Base-by-base conservation (phyloP, 1,140 invertebrate species). In the Rhyzopertha dominica region DNA sequence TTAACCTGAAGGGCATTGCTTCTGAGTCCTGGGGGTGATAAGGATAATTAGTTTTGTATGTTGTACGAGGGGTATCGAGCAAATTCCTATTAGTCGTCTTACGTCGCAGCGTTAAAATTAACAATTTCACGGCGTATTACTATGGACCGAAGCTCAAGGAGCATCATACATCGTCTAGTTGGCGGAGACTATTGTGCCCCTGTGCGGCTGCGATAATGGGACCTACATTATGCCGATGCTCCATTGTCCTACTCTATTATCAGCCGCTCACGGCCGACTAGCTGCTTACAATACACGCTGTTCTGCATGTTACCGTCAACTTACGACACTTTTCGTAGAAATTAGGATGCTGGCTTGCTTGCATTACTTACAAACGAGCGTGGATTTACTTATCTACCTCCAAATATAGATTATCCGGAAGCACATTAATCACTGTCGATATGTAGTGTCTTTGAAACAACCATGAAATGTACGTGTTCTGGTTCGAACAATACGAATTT, bases 21-120 rank as follows among this genome's bases (percentile, higher is more conserved):
- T n/a, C n/a, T n/a, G n/a, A n/a, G n/a, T n/a, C n/a, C n/a, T n/a
- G n/a, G 31, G 43, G 50, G 47, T 44, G 47, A 56, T 56, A 50
- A 53, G 46, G 50, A 56, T 53, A 56, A 56, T 56, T 53, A 56
- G 53, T 53, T 56, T 53, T 47, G 47, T 49, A 46, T 52, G 45
- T 47, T 52, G 41, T 42, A 34, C 40, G 47, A 43, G 47, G 47
- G 44, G 46, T 40, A 51, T 53, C 43, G 52, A 46, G 48, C 49
- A 52, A 52, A 55, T 49, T 52, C 49, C 49, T 49, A 48, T 55
- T 55, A 52, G 49, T 44, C 49, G 45, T 55, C 46, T 53, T 46
- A 53, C 43, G 47, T 53, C 47, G 38, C 37, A 24, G 35, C 41
- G 47, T 49, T 55, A 39, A 53, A 56, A 56, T 56, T 56, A 56